These are phyloP conservation scores for Microchrysa polita DNA, from an alignment of 2,888 invertebrate genomes.

Conservation along the genomic window DNA sequence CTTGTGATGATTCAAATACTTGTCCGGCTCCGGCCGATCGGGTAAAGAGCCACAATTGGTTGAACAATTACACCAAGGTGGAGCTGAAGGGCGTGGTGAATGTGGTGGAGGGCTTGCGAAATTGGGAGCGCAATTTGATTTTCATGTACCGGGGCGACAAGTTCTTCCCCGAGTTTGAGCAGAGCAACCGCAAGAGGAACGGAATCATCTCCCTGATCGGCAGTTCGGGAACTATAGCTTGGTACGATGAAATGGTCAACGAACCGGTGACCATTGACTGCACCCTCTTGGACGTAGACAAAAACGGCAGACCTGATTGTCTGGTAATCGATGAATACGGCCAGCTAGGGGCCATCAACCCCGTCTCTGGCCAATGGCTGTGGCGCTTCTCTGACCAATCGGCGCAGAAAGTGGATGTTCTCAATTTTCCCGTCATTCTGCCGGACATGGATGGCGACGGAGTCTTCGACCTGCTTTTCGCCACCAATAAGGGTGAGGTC, in stretches of 20 bases:
- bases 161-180: conserved; percentile 67
- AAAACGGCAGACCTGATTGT: conserved; percentile 77
- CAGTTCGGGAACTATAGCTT: conserved; percentile 75
- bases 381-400: conserved; percentile 63
- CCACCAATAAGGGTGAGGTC: conserved; percentile 65
- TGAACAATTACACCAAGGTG: conserved; percentile 73
- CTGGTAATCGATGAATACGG: conserved; percentile 78
- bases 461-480: conserved; percentile 74
- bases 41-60: conserved; percentile 74
- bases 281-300: conserved; percentile 76
- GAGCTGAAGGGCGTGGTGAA: conserved; percentile 77
- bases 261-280: conserved; percentile 80
- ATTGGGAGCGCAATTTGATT: conserved; percentile 75
- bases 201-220: conserved; percentile 78
- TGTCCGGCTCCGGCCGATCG: conserved; percentile 69
- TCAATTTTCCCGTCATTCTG: conserved; percentile 76
- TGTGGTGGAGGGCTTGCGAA: conserved; percentile 72
- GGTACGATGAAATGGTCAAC: conserved; percentile 76
- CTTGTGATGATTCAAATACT: conserved; percentile 76
- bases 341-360: conserved; percentile 70
- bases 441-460: conserved; percentile 79
- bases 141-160: conserved; percentile 77
- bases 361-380: conserved; percentile 69
- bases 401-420: conserved; percentile 66
- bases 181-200: conserved; percentile 63